Conservation (phyloP, 1,140 invertebrate genomes). For the Microplitis mediator region DNA sequence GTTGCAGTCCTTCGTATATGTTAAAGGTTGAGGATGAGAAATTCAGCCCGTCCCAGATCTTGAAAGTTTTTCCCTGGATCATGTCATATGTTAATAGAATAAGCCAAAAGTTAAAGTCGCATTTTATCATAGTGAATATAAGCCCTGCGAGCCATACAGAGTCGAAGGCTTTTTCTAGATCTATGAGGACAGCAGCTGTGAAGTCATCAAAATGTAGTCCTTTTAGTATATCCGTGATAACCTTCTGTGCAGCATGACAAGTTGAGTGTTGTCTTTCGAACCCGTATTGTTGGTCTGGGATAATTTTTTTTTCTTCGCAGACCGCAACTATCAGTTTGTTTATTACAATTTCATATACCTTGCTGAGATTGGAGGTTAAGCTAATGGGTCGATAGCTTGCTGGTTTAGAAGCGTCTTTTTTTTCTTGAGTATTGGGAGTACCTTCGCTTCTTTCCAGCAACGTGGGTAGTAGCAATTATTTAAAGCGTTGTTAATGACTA, state of each 20-base stretch:
- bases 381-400: too few relatives aligned
- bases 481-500: too few relatives aligned
- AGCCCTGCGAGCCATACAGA: conserved; percentile 31
- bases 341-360: too few relatives aligned
- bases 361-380: too few relatives aligned
- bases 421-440: too few relatives aligned
- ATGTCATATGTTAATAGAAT: conserved; percentile 6
- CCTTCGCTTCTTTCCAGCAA: too few relatives aligned
- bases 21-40: not conserved
- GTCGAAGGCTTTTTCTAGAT: conserved; percentile 31
- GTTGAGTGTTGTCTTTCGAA: too few relatives aligned
- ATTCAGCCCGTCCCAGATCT: not conserved
- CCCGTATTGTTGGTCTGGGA: too few relatives aligned
- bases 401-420: too few relatives aligned
- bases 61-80: conserved; percentile 11
- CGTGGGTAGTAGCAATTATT: too few relatives aligned
- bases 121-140: conserved; percentile 31
- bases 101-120: conserved; percentile 10
- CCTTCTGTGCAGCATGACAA: conserved; percentile 18
- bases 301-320: too few relatives aligned
- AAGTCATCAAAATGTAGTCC: not conserved
- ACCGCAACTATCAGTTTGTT: too few relatives aligned
- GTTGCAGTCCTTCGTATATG: conserved; percentile 20
- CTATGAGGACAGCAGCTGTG: conserved; percentile 16
- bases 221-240: conserved; percentile 12